Evolutionary conservation across 2,113 vertebrate genomes (phyloP).

Genomic region (mouse (Mus musculus)): DNA sequence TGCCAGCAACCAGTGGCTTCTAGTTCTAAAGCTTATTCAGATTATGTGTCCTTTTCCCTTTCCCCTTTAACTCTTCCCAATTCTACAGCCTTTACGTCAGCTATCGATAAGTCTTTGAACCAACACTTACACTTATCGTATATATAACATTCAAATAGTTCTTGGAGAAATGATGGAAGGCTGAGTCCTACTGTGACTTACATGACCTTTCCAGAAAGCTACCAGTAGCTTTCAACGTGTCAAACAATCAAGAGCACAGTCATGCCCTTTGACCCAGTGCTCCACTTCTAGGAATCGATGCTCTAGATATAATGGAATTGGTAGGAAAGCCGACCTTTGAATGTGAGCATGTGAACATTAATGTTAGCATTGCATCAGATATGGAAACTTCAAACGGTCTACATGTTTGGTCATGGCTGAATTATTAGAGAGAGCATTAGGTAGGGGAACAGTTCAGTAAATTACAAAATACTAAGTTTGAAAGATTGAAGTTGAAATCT

Average conservation of each 20-base stretch:
- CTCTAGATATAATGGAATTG: constrained; percentile 18
- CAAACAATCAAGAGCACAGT: constrained; percentile 28
- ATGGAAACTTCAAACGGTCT: background rate
- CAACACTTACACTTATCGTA: background rate
- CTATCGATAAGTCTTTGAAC: background rate
- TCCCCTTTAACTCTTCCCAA: constrained; percentile 2
- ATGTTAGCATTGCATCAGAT: background rate
- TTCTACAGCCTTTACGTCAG: background rate
- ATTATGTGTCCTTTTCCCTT: constrained; percentile 9
- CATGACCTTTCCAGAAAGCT: constrained; percentile 8
- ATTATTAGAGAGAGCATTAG: background rate
- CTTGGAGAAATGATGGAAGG: constrained; percentile 21
- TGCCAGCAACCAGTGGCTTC: background rate
- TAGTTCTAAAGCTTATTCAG: background rate
- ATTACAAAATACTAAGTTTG: background rate
- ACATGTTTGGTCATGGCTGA: background rate
- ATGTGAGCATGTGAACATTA: background rate
- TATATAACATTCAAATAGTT: constrained; percentile 38
- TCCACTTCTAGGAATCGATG: constrained; percentile 61
- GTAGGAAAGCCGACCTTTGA: background rate
- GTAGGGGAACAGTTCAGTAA: background rate
- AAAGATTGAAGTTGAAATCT: constrained; percentile 46
- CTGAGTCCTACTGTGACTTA: background rate
- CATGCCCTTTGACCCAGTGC: constrained; percentile 34
- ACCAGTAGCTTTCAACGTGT: background rate